Conservation (phyloP, 92 coral and sea anemone species). For the Nematostella vectensis region DNA sequence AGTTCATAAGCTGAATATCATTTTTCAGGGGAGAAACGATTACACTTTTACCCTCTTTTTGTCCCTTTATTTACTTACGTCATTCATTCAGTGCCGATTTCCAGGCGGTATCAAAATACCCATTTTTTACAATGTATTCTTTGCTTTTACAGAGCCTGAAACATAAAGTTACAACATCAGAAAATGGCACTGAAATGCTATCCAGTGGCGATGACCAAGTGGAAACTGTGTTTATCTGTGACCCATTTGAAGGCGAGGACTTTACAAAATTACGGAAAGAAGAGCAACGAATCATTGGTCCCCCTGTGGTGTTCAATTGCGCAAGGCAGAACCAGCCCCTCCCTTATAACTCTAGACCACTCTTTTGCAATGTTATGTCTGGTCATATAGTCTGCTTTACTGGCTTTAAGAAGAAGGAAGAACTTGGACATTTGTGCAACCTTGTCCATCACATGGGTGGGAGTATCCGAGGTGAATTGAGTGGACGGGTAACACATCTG, state of each 20-base stretch:
- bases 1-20: too few species aligned
- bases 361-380: constrained; percentile 71
- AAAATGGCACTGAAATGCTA: constrained; percentile 54
- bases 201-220: constrained; percentile 46
- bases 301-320: constrained; percentile 70
- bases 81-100: too few species aligned
- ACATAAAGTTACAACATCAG: constrained; percentile 51
- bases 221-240: constrained; percentile 84
- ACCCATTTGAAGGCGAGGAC: constrained; percentile 93
- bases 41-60: too few species aligned
- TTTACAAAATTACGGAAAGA: constrained; percentile 69
- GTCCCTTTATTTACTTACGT: too few species aligned
- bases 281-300: constrained; percentile 90
- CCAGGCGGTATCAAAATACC: too few species aligned
- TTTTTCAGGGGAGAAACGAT: too few species aligned
- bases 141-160: constrained; percentile 62
- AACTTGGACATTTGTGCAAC: constrained; percentile 68
- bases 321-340: constrained; percentile 67
- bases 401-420: constrained; percentile 85
- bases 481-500: constrained; percentile 90
- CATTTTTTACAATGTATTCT: too few species aligned
- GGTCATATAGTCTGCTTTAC: constrained; percentile 84
- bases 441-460: constrained; percentile 99
- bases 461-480: constrained; percentile 81
- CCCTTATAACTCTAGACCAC: constrained; percentile 87